These are phyloP conservation scores for Pterostichus niger DNA, from an alignment of 2,888 invertebrate genomes.

Conservation along the genomic window DNA sequence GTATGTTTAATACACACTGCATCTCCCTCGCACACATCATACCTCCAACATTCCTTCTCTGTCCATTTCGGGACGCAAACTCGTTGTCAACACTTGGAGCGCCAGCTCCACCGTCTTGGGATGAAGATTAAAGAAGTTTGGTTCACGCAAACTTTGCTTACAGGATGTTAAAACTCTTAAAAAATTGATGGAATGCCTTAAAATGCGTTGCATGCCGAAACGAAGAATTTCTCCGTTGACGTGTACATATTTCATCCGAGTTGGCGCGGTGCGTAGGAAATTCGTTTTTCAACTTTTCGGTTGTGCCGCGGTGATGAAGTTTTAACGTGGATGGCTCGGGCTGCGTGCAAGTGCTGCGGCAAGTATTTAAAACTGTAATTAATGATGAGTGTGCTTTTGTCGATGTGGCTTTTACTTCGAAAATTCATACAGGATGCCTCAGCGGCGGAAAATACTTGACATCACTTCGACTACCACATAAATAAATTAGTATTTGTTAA, in stretches of 20 bases:
- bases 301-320: constrained; percentile 33
- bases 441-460: background rate
- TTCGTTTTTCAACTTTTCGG: constrained; percentile 60
- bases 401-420: constrained; percentile 14
- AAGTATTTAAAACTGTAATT: constrained; percentile 55
- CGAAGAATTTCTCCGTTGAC: constrained; percentile 60
- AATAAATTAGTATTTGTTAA: no score
- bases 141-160: constrained; percentile 61
- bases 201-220: constrained; percentile 64
- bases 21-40: constrained; percentile 5
- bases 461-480: no score
- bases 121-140: constrained; percentile 65
- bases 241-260: constrained; percentile 63
- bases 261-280: constrained; percentile 54
- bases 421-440: background rate
- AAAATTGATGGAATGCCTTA: constrained; percentile 66
- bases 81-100: constrained; percentile 53
- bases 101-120: constrained; percentile 37
- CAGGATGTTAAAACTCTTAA: constrained; percentile 66
- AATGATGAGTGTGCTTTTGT: constrained; percentile 38
- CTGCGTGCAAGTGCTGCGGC: background rate
- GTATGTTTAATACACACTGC: constrained; percentile 38
- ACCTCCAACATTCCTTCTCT: background rate
- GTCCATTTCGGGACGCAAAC: constrained; percentile 42
- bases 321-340: constrained; percentile 3